Evolutionary conservation across 1,140 invertebrate genomes (phyloP), one percentile per base, ranked within the genome.

Genomic region (Pogonomyrmex californicus): DNA sequence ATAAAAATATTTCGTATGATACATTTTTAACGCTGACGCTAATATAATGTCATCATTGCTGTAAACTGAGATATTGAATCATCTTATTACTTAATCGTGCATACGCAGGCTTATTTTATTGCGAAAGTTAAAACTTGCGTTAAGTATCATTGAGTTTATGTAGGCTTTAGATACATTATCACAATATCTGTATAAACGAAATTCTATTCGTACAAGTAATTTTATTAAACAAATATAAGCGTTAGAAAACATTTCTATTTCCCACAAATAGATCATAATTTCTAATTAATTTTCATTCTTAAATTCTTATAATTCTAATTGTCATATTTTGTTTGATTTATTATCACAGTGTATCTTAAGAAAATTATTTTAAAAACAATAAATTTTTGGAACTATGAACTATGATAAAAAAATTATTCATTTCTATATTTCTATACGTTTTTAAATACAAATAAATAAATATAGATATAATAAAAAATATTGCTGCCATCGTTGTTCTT

Each of bases 21-120:
- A 4, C 75, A 63, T 77, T 60, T 77, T 77, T 77, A 77, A 77
- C 12, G 12, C 36, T 77, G 75, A 62, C 38, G n/a, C 38, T 58
- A 4, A 2, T n/a, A 62, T 60, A 76, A 76, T 62, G 30, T 30
- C 36, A 23, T 58, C 75, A 77, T 77, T 38, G 10, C 38, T 36
- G 7, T 9, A 33, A 71, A 47, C 14, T 47, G 30, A 70, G 6
- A 33, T 12, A 17, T 51, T 17, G 14, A 9, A 51, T 63, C 7
- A 36, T 10, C 7, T 73, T 30, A 73, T 36, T 51, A 54, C 3
- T 36, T 49, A 54, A 47, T 2, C 23, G 9, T 47, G 65, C 36
- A 44, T 4, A 68, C 38, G 38, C 38, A 9, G 10, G 2, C n/a
- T 68, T 68, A n/a, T 1, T 1, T 12, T 4, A n/a, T 10, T n/a